Evolutionary conservation across 2,888 invertebrate genomes (phyloP), one percentile per base, ranked within the genome.

Genomic region (Meandrusa payeni): DNA sequence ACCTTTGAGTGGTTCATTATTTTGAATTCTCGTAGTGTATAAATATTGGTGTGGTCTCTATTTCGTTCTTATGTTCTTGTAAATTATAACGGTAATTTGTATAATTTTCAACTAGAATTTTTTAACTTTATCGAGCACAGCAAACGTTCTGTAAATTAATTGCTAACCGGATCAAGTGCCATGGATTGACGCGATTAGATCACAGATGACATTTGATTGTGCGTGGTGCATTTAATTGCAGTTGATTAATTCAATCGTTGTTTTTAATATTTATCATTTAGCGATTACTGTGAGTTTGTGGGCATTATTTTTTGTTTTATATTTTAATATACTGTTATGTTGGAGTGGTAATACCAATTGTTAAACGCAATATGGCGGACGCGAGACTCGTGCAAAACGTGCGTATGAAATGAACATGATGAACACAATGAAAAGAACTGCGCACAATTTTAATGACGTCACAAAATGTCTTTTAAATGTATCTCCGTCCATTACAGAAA

Each of bases 1-100:
- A 54, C 59, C 73, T 82, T 80, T 77, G 80, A 71, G 85, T 83
- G 78, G 79, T 75, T 69, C 57, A 71, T 80, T 71, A 76, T 70
- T 80, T 80, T 77, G 64, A 72, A 79, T 76, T 81, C 74, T 83
- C 75, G 72, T 87, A 83, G 80, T 62, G 56, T 76, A 72, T 75
- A 77, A n/a, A 70, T 71, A 79, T 85, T 76, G 87, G 85, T 87
- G 87, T 87, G 86, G 87, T 85, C 78, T 85, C 81, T 74, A 81
- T 81, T 80, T 78, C 75, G 50, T 47, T 55, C 46, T 74, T 71
- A 63, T 79, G 79, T 83, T 83, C 76, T 64, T 74, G 69, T 85
- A 80, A 74, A 72, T 77, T 74, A 27, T 71, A 74, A 76, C 67
- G 69, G 61, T 73, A 76, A 73, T 69, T 69, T 77, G 52, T 51